Base-by-base conservation (phyloP, 2,113 vertebrate species). In the Cinclus cinclus region DNA sequence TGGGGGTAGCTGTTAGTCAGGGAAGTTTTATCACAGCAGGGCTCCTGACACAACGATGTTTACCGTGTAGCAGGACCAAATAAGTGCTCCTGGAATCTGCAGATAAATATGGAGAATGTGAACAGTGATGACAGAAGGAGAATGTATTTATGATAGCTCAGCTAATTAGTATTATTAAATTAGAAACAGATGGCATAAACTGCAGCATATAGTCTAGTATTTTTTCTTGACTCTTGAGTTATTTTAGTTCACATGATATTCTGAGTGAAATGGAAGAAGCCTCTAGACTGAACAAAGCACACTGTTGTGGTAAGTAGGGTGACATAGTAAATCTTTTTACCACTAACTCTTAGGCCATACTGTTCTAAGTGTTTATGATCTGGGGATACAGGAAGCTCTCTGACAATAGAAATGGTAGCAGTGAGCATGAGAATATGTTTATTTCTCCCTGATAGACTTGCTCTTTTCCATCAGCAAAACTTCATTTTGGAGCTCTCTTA, bases 81-180 rank as follows among this genome's bases (percentile, higher is more conserved):
- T 85, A 88, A 93, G 55, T 77, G 76, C 60, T 96, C 73, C 31
- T 86, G 90, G 76, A 88, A 86, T 93, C 88, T 95, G 88, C 83
- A 92, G 84, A 91, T 95, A 95, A 94, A 96, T 65, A 80, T 17
- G 20, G 80, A 86, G 80, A 83, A 88, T 68, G 47, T 64, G 80
- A 86, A 58, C 80, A 81, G 76, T 13, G 86, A 87, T 94, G 93
- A 93, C 92, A 94, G 87, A 56, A 85, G 56, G 47, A 64, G 83
- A 95, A 83, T 84, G 76, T 90, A 95, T 91, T 95, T 95, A 87
- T 86, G 65, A 88, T 87, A 63, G 82, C 90, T 83, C 79, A 56
- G 63, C 67, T 96, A 94, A 91, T 95, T 94, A 94, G 67, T 58
- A 39, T 83, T 76, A 92, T 94, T 78, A 71, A 92, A 94, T 93